Evolutionary conservation across 2,113 vertebrate genomes (phyloP).

Genomic region (Podocnemis expansa): DNA sequence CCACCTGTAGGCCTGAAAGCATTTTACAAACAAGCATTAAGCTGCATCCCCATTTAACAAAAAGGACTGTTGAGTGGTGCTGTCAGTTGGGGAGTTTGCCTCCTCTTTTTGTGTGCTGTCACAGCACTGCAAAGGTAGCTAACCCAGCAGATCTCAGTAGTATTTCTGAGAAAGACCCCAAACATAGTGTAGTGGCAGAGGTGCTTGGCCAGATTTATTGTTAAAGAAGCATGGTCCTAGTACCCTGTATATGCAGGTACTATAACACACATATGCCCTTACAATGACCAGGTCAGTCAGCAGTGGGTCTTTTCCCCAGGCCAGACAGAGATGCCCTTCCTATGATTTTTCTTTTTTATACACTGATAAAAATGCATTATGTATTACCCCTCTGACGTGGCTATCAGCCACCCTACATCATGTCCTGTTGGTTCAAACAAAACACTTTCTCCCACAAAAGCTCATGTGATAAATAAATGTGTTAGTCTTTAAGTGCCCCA

Average conservation of each 20-base stretch:
- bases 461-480: no score
- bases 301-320: background rate
- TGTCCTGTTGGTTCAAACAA: background rate
- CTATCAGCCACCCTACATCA: background rate
- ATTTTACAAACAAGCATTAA: background rate
- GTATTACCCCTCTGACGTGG: background rate
- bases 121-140: background rate
- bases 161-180: background rate
- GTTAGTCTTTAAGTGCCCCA: no score
- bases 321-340: background rate
- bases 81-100: no score
- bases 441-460: no score
- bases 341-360: background rate
- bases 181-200: background rate
- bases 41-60: background rate
- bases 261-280: background rate
- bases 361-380: background rate
- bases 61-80: background rate
- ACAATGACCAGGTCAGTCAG: background rate
- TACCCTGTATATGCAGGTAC: background rate
- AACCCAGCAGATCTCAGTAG: background rate
- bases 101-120: background rate
- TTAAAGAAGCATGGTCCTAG: background rate
- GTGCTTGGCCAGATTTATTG: background rate
- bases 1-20: background rate